phyloP scores from a whole-genome alignment of 2,888 invertebrate genomes.

The Pristionchus maxplancki region DNA sequence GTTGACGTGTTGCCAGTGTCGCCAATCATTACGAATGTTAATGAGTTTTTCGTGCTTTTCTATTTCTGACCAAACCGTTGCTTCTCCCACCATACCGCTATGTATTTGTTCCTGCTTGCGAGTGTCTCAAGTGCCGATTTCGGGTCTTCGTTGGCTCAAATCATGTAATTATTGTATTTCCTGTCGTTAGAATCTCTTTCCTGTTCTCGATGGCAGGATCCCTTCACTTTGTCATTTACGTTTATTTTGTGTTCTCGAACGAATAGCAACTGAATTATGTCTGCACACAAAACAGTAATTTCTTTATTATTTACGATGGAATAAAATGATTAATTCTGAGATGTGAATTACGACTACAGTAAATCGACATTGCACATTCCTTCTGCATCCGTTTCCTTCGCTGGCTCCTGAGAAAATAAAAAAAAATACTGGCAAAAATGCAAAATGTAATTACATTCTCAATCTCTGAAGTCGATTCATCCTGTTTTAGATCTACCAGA shows the following conservation, averaged over 20 bases:
- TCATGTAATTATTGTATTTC: neutral
- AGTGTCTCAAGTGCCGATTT: neutral
- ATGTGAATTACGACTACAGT: neutral
- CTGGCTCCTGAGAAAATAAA: neutral
- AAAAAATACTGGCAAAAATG: neutral
- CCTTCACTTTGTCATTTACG: neutral
- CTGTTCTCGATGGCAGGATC: neutral
- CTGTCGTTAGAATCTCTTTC: neutral
- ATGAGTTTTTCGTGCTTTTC: neutral
- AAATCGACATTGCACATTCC: constrained; percentile 35
- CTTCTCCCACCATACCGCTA: neutral
- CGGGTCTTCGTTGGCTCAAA: constrained; percentile 1
- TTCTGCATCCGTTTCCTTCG: constrained; percentile 1
- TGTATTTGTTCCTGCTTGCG: constrained; percentile 14
- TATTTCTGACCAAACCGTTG: neutral
- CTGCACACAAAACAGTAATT: neutral
- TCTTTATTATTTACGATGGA: neutral
- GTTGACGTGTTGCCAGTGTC: neutral
- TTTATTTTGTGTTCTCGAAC: neutral
- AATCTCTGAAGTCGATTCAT: neutral
- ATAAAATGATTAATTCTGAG: neutral
- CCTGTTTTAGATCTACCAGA: neutral
- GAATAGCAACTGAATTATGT: neutral
- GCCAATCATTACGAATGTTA: neutral
- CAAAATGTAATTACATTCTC: neutral